These are phyloP conservation scores for Rhopilema esculentum DNA, from an alignment of 30 jellyfish, hydroid and myxozoan genomes.

Conservation along the genomic window DNA sequence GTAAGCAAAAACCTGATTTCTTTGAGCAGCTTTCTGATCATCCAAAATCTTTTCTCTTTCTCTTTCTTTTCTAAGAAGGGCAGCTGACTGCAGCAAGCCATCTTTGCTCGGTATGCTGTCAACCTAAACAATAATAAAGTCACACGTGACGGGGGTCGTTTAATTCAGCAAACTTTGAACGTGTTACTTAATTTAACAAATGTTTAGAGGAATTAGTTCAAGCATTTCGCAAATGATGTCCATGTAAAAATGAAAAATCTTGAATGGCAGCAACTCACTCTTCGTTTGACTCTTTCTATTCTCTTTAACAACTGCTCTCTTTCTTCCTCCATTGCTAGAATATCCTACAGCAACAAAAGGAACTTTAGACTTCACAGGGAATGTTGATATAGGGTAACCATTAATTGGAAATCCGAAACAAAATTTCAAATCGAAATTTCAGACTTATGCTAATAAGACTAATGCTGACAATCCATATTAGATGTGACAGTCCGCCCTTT, in stretches of 20 bases:
- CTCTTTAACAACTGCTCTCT: conserved; percentile 80
- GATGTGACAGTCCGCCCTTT: too few relatives aligned
- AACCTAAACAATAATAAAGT: conserved; percentile 45
- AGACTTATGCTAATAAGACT: too few relatives aligned
- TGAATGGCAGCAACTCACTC: conserved; percentile 50
- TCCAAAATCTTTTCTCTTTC: conserved; percentile 77
- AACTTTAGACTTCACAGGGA: too few relatives aligned
- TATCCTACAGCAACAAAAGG: conserved; percentile 54
- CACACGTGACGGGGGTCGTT: too few relatives aligned
- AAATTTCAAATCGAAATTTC: too few relatives aligned
- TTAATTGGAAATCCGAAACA: background rate
- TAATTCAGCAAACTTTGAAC: too few relatives aligned
- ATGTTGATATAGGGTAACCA: background rate
- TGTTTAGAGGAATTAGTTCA: too few relatives aligned
- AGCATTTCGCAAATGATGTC: too few relatives aligned
- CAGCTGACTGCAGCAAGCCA: conserved; percentile 72
- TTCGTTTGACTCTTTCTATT: conserved; percentile 72
- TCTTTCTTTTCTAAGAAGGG: conserved; percentile 75
- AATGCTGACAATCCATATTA: too few relatives aligned
- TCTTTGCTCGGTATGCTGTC: conserved; percentile 85
- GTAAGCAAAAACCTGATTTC: conserved; percentile 55
- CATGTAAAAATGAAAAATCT: too few relatives aligned
- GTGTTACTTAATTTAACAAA: too few relatives aligned
- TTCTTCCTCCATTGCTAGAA: conserved; percentile 88
- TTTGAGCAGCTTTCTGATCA: conserved; percentile 75